A percentile compares a stretch with the other conserved stretches of the same genome.
Conservation (phyloP, 2,888 invertebrate genomes). For the Epinotia bilunana region DNA sequence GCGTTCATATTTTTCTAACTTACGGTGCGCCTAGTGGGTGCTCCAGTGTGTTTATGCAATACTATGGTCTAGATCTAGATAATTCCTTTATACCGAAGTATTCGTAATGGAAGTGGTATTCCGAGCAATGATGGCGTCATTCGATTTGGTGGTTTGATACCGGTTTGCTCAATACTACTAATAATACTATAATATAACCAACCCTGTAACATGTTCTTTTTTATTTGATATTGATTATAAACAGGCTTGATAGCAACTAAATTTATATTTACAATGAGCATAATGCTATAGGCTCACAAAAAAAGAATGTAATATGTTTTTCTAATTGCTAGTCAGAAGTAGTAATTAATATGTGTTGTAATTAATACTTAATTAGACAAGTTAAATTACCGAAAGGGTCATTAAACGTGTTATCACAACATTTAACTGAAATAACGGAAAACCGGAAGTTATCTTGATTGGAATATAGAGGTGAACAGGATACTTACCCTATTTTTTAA, state of each 20-base stretch:
- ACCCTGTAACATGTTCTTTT: not conserved
- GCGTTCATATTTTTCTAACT: not conserved
- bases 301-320: too few relatives aligned
- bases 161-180: conserved; percentile 1
- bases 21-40: not conserved
- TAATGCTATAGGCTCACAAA: too few relatives aligned
- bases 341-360: not conserved
- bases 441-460: not conserved
- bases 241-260: not conserved
- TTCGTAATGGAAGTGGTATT: not conserved
- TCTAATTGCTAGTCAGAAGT: too few relatives aligned
- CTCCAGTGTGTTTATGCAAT: not conserved
- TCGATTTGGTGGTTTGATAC: not conserved
- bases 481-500: too few relatives aligned
- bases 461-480: not conserved
- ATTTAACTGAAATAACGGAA: not conserved
- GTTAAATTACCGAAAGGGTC: not conserved
- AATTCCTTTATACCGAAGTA: not conserved
- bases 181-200: not conserved
- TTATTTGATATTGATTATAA: conserved; percentile 1
- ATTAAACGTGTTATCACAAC: not conserved
- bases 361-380: not conserved
- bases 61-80: not conserved
- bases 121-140: not conserved
- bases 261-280: not conserved